A percentile compares a stretch with the other conserved stretches of the same genome.
Conservation (phyloP, 2,113 vertebrate species). For the Ctenodactylus gundi region DNA sequence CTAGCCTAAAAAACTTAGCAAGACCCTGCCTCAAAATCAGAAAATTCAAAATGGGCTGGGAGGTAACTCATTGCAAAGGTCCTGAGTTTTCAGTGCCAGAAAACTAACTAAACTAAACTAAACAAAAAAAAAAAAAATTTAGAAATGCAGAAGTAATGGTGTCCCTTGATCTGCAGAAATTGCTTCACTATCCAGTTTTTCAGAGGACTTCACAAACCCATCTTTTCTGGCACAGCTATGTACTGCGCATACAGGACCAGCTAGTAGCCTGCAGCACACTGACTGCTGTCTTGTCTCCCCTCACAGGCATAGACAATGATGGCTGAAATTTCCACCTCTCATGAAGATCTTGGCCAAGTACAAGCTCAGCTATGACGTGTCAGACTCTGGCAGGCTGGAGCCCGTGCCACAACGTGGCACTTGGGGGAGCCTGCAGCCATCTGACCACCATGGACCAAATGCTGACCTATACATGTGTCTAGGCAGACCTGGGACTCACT, state of each 20-base stretch:
- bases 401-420: slow-evolving; percentile 82
- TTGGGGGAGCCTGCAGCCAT: slow-evolving; percentile 78
- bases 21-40: not conserved
- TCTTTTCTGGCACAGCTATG: not conserved
- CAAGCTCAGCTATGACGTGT: slow-evolving; percentile 93
- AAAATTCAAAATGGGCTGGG: not conserved
- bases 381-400: slow-evolving; percentile 91
- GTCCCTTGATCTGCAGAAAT: not conserved
- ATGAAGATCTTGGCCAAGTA: slow-evolving; percentile 99
- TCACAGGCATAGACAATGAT: slow-evolving; percentile 96
- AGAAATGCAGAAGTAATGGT: not conserved
- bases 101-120: too few relatives aligned
- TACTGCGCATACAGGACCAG: too few relatives aligned
- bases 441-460: not conserved
- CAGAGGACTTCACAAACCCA: not conserved
- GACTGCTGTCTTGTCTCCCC: not conserved
- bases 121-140: too few relatives aligned
- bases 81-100: not conserved
- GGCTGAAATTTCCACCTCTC: slow-evolving; percentile 94
- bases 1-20: not conserved
- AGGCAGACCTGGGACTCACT: slow-evolving; percentile 69
- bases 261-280: fast-evolving
- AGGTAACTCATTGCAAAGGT: not conserved
- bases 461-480: slow-evolving; percentile 72
- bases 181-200: not conserved